phyloP scores from a whole-genome alignment of 2,797 vertebrate genomes.

The Lagodon rhomboides region DNA sequence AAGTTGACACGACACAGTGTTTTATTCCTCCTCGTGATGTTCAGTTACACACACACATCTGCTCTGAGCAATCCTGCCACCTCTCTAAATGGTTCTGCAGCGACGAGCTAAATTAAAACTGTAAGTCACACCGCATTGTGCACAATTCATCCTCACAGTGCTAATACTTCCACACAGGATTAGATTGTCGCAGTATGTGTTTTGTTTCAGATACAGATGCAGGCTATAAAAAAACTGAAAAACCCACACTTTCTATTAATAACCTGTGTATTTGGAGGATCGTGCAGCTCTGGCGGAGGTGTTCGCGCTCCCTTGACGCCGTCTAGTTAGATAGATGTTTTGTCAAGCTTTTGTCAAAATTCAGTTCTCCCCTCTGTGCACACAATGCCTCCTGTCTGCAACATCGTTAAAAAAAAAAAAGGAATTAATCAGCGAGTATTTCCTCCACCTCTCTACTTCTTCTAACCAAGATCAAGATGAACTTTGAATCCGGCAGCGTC shows the following conservation, averaged over 20 bases:
- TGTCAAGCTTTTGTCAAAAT: background rate
- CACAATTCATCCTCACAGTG: background rate
- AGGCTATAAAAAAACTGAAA: background rate
- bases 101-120: background rate
- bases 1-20: too few relatives aligned
- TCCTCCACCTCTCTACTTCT: constrained; percentile 2
- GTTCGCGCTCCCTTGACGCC: background rate
- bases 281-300: background rate
- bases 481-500: constrained; percentile 20
- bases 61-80: background rate
- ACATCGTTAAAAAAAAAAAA: constrained; percentile 8
- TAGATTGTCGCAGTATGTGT: background rate
- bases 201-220: constrained; percentile 1
- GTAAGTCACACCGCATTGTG: background rate
- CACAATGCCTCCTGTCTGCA: background rate
- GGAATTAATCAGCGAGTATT: constrained; percentile 14
- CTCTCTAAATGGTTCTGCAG: background rate
- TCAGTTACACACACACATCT: background rate
- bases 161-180: background rate
- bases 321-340: background rate
- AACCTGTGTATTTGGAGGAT: background rate
- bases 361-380: background rate
- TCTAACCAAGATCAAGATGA: constrained; percentile 11
- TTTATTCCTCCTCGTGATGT: background rate
- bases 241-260: background rate